Base-by-base conservation (phyloP, 2,888 invertebrate species). In the Lydus trimaculatus region DNA sequence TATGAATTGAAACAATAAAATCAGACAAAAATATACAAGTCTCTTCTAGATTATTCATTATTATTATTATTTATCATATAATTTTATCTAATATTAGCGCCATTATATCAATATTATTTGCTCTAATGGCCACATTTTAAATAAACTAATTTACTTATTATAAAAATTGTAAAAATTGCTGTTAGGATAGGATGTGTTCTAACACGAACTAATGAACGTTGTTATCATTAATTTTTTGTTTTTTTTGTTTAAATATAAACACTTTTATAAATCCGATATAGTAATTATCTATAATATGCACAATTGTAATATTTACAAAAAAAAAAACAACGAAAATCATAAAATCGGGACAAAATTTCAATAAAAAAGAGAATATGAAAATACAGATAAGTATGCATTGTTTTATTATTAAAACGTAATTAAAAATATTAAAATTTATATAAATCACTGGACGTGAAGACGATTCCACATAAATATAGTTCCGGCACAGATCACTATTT, bases 251-350 rank as follows among this genome's bases (percentile, higher is more conserved):
- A 83, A 77, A 80, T 82, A 83, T 82, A 82, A 84, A 84, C 83
- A 83, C 81, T 84, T 82, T 84, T 80, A 82, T 83, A 84, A 84
- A 83, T 82, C 82, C 82, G 81, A 81, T 84, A 80, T 82, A 81
- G 82, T 84, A 82, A 84, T 56, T 28, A 56, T 84, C 84, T 84
- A 85, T 62, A 25, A 62, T 84, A 85, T 85, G 84, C 84, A 85
- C 84, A 85, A 82, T 84, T 84, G 80, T 81, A 82, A 82, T 85
- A 85, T 85, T 80, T 84, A 85, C 84, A 85, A 83, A 85, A 81
- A 79, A 81, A 83, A 82, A 62, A 70, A 64, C 43, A 61, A 17
- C 11, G 5, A 25, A n/a, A 83, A 78, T 80, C 75, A 73, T 20
- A 11, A 25, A 56, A 56, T n/a, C 23, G 56, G 56, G 56, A 28